Evolutionary conservation across 2,797 vertebrate species (phyloP).

Genomic region (Gymnoscopelus microlampas): DNA sequence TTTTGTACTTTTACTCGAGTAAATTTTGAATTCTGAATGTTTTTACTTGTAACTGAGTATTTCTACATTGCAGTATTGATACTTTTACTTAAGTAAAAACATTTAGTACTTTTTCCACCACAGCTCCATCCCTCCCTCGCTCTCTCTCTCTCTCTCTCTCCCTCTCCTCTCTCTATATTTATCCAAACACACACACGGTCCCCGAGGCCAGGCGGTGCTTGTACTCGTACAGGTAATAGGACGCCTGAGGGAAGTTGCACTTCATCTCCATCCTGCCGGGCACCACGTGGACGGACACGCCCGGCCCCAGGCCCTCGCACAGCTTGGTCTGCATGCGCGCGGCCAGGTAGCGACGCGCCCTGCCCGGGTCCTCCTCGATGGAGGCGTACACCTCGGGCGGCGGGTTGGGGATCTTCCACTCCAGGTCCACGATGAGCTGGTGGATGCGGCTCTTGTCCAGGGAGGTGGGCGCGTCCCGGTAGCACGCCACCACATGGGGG

Average conservation of each 20-base stretch:
- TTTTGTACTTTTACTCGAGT: too few species aligned
- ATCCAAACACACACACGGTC: slow-evolving; percentile 79
- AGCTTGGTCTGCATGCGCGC: slow-evolving; percentile 79
- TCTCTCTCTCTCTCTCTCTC: neutral
- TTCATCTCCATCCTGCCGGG: slow-evolving; percentile 78
- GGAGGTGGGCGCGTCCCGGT: slow-evolving; percentile 69
- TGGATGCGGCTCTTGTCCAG: slow-evolving; percentile 79
- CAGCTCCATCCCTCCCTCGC: neutral
- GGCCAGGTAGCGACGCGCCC: slow-evolving; percentile 75
- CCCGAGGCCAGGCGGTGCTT: slow-evolving; percentile 80
- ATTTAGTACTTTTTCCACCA: neutral
- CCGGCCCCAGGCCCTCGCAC: slow-evolving; percentile 71
- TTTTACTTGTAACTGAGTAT: neutral
- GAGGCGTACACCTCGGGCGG: slow-evolving; percentile 78
- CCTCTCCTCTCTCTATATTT: slow-evolving; percentile 29
- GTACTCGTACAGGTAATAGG: slow-evolving; percentile 80
- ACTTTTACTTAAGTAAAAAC: too few species aligned
- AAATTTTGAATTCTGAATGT: neutral
- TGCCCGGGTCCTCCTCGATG: slow-evolving; percentile 76
- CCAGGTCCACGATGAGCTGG: slow-evolving; percentile 80
- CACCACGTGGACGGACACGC: slow-evolving; percentile 77
- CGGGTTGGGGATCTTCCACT: slow-evolving; percentile 84
- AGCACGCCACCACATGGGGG: slow-evolving; percentile 73
- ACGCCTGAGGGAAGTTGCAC: slow-evolving; percentile 77
- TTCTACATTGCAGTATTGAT: too few species aligned